phyloP scores from a whole-genome alignment of 2,888 invertebrate species.

The Scaptodrosophila latifasciaeformis region DNA sequence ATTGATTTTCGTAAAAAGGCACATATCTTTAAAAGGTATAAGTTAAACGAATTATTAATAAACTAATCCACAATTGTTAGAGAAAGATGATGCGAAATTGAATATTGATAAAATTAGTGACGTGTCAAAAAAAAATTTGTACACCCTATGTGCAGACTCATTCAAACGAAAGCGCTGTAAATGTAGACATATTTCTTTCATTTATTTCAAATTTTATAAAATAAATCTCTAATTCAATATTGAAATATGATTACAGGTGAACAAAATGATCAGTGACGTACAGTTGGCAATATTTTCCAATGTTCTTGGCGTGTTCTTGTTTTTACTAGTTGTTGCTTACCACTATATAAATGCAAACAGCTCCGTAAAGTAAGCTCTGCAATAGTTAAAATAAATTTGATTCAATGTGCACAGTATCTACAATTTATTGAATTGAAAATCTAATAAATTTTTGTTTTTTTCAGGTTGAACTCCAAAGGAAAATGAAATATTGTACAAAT shows the following conservation, averaged over 20 bases:
- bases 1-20: no score
- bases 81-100: no score
- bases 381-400: slow-evolving; percentile 39
- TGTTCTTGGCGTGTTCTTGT: slow-evolving; percentile 92
- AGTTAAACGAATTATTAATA: no score
- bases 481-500: slow-evolving; percentile 28
- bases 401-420: slow-evolving; percentile 29
- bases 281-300: slow-evolving; percentile 97
- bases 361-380: slow-evolving; percentile 57
- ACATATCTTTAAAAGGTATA: no score
- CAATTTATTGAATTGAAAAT: slow-evolving; percentile 29
- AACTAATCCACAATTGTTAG: no score
- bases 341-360: slow-evolving; percentile 97
- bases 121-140: no score
- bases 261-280: slow-evolving; percentile 95
- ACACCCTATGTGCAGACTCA: no score
- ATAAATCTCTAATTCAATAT: no score
- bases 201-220: no score
- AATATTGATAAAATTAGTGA: no score
- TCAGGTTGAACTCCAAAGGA: slow-evolving; percentile 41
- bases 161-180: no score
- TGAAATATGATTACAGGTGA: not conserved
- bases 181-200: no score
- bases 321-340: slow-evolving; percentile 95
- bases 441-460: slow-evolving; percentile 34